Percentiles rank a stretch among this genome's conserved stretches.
Evolutionary conservation across 2,113 vertebrate species (phyloP).

Genomic region (Opisthocomus hoazin): DNA sequence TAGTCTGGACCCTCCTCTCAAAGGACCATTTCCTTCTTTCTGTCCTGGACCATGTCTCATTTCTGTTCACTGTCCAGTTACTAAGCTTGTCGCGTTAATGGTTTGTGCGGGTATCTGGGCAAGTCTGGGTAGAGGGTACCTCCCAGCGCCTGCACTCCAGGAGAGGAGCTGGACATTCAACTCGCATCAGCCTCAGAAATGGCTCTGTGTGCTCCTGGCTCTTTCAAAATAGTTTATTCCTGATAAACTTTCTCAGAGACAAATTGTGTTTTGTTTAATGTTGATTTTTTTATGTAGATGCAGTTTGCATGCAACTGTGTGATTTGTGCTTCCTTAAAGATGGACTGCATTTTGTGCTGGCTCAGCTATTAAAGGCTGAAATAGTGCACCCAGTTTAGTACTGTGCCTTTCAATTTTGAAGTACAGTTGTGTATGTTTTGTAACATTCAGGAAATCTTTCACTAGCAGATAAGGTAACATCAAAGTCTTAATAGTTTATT

Average conservation of each 20-base stretch:
- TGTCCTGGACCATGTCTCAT: no score
- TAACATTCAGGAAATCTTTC: not conserved
- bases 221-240: not conserved
- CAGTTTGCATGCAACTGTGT: not conserved
- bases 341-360: not conserved
- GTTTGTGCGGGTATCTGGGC: not conserved
- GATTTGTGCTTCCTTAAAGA: not conserved
- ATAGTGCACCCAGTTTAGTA: not conserved
- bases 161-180: not conserved
- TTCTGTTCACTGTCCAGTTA: not conserved
- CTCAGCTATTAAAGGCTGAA: not conserved
- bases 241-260: not conserved
- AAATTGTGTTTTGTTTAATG: not conserved
- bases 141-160: not conserved
- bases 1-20: not conserved
- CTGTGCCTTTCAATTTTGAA: not conserved
- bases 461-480: not conserved
- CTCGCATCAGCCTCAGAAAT: not conserved
- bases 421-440: not conserved
- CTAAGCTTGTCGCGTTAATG: not conserved
- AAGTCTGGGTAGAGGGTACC: not conserved
- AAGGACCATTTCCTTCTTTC: not conserved
- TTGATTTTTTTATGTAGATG: not conserved
- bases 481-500: not conserved
- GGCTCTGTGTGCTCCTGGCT: not conserved